Percentiles rank a stretch among this genome's conserved stretches.
These are phyloP conservation scores for Conus betulinus DNA, from an alignment of 1,140 invertebrate genomes.

Conservation along the genomic window DNA sequence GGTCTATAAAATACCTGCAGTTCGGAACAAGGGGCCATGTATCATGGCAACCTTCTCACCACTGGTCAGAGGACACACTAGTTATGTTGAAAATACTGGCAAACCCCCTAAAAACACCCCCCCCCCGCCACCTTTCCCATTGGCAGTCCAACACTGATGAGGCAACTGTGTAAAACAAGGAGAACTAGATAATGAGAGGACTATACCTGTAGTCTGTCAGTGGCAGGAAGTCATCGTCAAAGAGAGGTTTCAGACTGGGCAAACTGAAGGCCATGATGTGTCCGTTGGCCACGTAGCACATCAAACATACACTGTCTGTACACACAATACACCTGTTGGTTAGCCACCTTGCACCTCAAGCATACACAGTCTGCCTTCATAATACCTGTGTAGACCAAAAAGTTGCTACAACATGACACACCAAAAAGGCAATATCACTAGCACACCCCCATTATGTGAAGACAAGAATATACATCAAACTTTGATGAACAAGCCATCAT, in stretches of 20 bases:
- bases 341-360: conserved; percentile 52
- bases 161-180: too few species aligned
- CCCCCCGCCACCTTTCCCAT: too few species aligned
- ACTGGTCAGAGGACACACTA: too few species aligned
- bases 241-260: conserved; percentile 91
- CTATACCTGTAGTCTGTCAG: conserved; percentile 92
- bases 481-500: too few species aligned
- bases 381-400: neutral
- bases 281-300: conserved; percentile 95
- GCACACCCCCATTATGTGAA: neutral
- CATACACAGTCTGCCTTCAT: conserved; percentile 90
- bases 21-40: too few species aligned
- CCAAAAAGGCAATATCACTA: neutral
- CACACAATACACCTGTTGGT: conserved; percentile 50
- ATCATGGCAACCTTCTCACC: too few species aligned
- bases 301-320: conserved; percentile 94
- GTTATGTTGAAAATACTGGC: too few species aligned
- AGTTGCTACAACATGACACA: neutral
- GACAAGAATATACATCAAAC: too few species aligned
- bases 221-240: conserved; percentile 95
- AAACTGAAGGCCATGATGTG: conserved; percentile 94
- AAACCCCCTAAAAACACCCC: too few species aligned
- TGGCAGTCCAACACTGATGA: too few species aligned
- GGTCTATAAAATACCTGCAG: too few species aligned
- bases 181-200: neutral